Evolutionary conservation across 2,113 vertebrate species (phyloP), one percentile per base, ranked within the genome.

Genomic region (Odobenus rosmarus): DNA sequence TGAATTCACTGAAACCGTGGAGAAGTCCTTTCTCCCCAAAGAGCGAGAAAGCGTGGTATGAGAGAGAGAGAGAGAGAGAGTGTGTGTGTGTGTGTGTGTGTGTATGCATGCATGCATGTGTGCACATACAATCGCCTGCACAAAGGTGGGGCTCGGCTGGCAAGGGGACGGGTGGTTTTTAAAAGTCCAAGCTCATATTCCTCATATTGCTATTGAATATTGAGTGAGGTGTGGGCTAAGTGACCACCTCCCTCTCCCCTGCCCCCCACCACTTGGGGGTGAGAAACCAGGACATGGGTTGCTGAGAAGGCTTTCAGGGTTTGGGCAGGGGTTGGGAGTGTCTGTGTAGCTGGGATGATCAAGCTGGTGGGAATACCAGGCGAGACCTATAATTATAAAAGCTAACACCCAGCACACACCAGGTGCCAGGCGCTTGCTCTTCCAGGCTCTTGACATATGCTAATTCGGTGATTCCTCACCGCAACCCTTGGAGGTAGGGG

Each of bases 1-100:
- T 92, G 98, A 98, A 98, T 99, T 96, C 97, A 98, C 97, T 82
- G 98, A 80, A 98, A 98, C 96, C 18, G 62, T 95, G 94, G 15
- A 18, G 95, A 98, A 98, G 62, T 2, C 90, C 72, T 93, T 96
- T 77, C 87, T 94, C 82, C 81, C 6, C 0, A 55, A 92, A 88
- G 95, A 95, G 76, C 0, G 3, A 88, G 95, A 88, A 86, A 82
- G 39, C 4, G 6, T 9, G 51, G 39, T 4, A 4, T 2, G 51
- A 82, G 46, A 46, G 46, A 46, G 46, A 46, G 46, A 46, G 6
- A 46, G 46, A 46, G 46, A 46, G 46, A 46, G 7, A 46, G 46
- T 21, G 59, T 6, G 69, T 3, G 19, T 3, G 7, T n/a, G 33
- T 13, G 81, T 5, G 18, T 16, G 64, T 10, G 46, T 5, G 6